Evolutionary conservation across 1,140 invertebrate species (phyloP).

Genomic region (Drosophila orena): DNA sequence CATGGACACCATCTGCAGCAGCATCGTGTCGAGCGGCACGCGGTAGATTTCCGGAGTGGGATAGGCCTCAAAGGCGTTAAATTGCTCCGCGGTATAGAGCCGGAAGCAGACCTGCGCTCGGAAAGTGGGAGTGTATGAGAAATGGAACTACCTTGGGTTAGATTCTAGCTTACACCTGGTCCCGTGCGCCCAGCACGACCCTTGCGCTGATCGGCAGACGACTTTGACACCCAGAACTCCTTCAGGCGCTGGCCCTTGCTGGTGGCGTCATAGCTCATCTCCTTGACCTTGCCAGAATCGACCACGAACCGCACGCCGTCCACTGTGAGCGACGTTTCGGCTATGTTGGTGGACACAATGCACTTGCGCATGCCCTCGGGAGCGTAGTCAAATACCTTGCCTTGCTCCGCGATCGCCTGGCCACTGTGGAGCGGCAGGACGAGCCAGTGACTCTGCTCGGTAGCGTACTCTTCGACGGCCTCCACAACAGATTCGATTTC

Average conservation of each 20-base stretch:
- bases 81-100: conserved; percentile 93
- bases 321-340: conserved; percentile 99
- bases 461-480: conserved; percentile 93
- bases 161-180: conserved; percentile 68
- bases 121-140: background rate
- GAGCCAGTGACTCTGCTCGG: conserved; percentile 95
- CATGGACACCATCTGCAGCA: conserved; percentile 98
- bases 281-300: conserved; percentile 98
- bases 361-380: conserved; percentile 98
- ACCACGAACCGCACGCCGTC: conserved; percentile 99
- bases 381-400: conserved; percentile 99
- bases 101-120: conserved; percentile 88
- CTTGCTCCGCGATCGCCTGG: conserved; percentile 96
- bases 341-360: conserved; percentile 99
- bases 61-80: conserved; percentile 90
- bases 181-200: conserved; percentile 95
- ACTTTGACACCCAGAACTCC: conserved; percentile 98
- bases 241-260: conserved; percentile 95
- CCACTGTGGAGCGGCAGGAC: conserved; percentile 97
- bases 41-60: conserved; percentile 95
- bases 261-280: conserved; percentile 97
- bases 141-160: background rate
- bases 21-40: conserved; percentile 95
- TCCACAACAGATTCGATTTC: conserved; percentile 97
- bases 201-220: conserved; percentile 98